These are phyloP conservation scores for Stratiomys singularior DNA, from an alignment of 2,888 invertebrate species.

Conservation along the genomic window DNA sequence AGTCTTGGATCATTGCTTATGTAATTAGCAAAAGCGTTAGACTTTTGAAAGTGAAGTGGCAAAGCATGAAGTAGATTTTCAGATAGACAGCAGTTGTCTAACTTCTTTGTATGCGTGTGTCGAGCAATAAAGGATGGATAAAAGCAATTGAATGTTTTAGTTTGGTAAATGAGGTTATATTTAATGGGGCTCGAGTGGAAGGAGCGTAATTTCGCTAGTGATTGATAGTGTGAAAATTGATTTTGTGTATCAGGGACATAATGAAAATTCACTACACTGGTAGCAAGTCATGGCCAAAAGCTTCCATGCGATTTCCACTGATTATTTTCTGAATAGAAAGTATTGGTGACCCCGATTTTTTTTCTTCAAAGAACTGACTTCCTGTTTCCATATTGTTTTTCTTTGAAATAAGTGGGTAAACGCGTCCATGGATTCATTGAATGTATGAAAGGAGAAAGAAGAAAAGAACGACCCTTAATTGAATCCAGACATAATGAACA, in stretches of 20 bases:
- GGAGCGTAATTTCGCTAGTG: neutral
- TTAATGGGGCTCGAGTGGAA: neutral
- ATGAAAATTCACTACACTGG: too few relatives aligned
- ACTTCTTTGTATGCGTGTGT: neutral
- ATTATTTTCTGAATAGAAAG: too few relatives aligned
- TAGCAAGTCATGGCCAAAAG: too few relatives aligned
- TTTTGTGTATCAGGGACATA: neutral
- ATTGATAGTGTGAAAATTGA: neutral
- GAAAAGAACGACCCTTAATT: too few relatives aligned
- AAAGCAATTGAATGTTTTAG: neutral
- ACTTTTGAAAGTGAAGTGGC: neutral
- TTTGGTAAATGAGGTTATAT: neutral
- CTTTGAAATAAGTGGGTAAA: too few relatives aligned
- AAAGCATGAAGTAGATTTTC: neutral
- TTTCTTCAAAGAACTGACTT: too few relatives aligned
- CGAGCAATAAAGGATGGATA: neutral
- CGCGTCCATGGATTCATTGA: too few relatives aligned
- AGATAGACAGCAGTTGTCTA: neutral
- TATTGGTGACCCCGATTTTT: too few relatives aligned
- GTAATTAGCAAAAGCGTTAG: constrained; percentile 18
- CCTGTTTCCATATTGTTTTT: too few relatives aligned
- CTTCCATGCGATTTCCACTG: too few relatives aligned
- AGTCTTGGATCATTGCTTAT: constrained; percentile 3
- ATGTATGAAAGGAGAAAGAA: too few relatives aligned
- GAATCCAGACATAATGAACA: too few relatives aligned